Conservation (phyloP, 35 echinoderm and acorn worm species). For the Patiria miniata region DNA sequence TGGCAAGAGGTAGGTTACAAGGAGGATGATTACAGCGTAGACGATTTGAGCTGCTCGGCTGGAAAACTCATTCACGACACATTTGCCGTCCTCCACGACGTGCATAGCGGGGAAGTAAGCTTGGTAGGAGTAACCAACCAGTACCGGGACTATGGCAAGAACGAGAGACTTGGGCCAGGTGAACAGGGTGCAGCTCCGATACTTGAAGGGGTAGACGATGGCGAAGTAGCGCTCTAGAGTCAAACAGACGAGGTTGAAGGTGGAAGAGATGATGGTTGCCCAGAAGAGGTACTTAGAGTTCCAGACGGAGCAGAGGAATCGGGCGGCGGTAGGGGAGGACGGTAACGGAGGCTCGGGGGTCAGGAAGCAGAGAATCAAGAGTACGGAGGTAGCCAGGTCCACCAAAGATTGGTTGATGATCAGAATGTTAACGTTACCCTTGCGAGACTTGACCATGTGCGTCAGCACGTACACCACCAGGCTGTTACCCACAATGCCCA, state of each 20-base stretch:
- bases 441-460: neutral
- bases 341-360: conserved; percentile 13
- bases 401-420: conserved; percentile 83
- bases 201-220: conserved; percentile 57
- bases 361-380: conserved; percentile 45
- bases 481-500: conserved; percentile 52
- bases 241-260: conserved; percentile 61
- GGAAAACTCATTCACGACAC: neutral
- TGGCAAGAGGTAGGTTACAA: conserved; percentile 24
- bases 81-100: conserved; percentile 21
- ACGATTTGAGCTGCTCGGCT: neutral
- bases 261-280: conserved; percentile 49
- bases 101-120: conserved; percentile 24
- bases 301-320: conserved; percentile 63
- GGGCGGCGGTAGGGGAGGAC: neutral
- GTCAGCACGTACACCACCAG: conserved; percentile 31
- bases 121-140: conserved; percentile 35
- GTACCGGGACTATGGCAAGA: conserved; percentile 36
- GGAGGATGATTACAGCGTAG: conserved; percentile 29
- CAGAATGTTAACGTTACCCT: conserved; percentile 59
- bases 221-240: conserved; percentile 65
- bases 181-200: conserved; percentile 10
- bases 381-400: conserved; percentile 54
- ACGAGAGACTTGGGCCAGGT: neutral
- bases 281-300: conserved; percentile 63